Conservation (phyloP, 2,888 invertebrate genomes). For the Cylindroiulus punctatus region DNA sequence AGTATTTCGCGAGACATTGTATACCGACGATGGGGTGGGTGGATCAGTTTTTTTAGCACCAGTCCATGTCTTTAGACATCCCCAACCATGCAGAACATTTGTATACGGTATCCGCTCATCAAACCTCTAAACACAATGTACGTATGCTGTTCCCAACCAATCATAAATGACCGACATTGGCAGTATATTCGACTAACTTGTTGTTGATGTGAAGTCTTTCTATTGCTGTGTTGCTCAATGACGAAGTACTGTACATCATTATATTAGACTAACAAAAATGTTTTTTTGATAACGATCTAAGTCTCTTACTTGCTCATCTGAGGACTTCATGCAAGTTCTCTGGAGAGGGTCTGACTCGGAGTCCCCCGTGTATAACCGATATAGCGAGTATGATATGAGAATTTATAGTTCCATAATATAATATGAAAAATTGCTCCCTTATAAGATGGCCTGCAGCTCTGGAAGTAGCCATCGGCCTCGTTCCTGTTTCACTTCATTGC, state of each 20-base stretch:
- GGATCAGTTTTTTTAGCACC: no score
- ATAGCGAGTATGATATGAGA: neutral
- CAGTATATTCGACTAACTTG: neutral
- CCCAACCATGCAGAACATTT: no score
- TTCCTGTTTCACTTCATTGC: conserved; percentile 38
- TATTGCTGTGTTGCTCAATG: neutral
- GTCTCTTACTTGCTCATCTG: neutral
- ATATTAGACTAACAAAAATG: conserved; percentile 18
- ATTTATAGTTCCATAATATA: conserved; percentile 16
- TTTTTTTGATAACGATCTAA: neutral
- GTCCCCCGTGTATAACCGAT: neutral
- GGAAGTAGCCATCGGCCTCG: conserved; percentile 27
- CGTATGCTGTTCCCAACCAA: neutral
- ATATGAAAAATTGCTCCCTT: conserved; percentile 38
- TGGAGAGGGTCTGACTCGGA: neutral
- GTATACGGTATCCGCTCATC: neutral
- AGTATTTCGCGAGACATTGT: no score
- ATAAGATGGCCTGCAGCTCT: neutral
- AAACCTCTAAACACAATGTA: neutral
- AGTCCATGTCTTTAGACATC: no score
- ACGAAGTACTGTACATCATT: neutral
- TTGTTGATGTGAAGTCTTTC: neutral
- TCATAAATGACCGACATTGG: neutral
- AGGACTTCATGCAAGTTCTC: neutral
- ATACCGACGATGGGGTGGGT: no score